phyloP scores from a whole-genome alignment of 2,797 vertebrate species.

The Acropternis orthonyx region DNA sequence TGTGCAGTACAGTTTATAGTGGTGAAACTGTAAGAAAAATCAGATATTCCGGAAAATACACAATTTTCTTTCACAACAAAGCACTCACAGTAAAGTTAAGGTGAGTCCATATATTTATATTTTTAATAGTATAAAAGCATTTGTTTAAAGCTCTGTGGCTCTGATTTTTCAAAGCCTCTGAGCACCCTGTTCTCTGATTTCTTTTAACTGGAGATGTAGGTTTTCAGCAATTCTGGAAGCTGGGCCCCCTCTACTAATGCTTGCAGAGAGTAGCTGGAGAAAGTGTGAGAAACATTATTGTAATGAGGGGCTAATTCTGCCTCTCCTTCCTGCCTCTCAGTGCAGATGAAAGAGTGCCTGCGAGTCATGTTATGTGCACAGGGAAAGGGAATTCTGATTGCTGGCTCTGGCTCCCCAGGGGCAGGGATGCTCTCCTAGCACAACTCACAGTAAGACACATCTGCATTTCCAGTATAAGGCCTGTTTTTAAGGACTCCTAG shows the following conservation, averaged over 20 bases:
- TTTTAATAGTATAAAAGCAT: neutral
- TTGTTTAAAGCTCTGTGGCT: neutral
- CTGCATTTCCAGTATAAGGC: constrained; percentile 56
- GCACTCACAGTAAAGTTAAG: neutral
- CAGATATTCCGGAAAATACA: constrained; percentile 1
- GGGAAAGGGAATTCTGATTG: constrained; percentile 47
- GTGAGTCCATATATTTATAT: neutral
- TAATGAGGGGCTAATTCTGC: constrained; percentile 58
- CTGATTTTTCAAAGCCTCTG: neutral
- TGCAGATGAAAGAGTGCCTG: constrained; percentile 40
- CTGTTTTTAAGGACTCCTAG: constrained; percentile 57
- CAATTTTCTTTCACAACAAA: constrained; percentile 22
- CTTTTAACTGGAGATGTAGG: constrained; percentile 10
- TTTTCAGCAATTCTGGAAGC: constrained; percentile 30
- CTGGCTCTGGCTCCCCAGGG: constrained; percentile 22
- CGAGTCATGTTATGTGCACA: neutral
- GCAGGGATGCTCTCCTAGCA: constrained; percentile 28
- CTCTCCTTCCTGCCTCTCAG: constrained; percentile 43
- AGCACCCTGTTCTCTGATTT: neutral
- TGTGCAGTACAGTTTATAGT: neutral
- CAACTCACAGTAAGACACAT: constrained; percentile 19
- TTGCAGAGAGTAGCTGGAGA: constrained; percentile 36
- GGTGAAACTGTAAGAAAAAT: neutral
- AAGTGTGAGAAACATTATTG: constrained; percentile 47
- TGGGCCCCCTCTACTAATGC: neutral